Evolutionary conservation across 2,113 vertebrate species (phyloP).

Genomic region (Oreochromis spilurus): DNA sequence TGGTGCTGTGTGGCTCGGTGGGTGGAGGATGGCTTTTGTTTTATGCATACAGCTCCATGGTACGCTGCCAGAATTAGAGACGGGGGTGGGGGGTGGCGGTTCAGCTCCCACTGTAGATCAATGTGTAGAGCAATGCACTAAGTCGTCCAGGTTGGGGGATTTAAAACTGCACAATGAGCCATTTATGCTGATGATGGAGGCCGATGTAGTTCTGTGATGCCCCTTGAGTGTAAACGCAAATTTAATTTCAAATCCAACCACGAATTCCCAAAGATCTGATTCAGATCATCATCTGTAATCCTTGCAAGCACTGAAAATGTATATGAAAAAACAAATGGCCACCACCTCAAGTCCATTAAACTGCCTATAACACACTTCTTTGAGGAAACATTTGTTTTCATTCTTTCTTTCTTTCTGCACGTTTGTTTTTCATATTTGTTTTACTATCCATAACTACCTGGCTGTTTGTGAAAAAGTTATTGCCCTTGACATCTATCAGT

Average conservation of each 20-base stretch:
- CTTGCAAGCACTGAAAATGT: neutral
- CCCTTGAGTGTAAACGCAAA: neutral
- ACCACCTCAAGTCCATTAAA: fast-evolving
- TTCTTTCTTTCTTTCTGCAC: neutral
- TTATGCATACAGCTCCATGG: neutral
- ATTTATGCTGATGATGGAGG: neutral
- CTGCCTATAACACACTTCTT: neutral
- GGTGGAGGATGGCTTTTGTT: neutral
- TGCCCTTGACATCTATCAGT: fast-evolving
- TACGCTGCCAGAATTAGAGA: neutral
- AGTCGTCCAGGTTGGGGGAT: slow-evolving; percentile 26
- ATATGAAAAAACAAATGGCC: neutral
- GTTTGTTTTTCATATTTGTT: neutral
- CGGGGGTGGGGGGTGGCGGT: neutral
- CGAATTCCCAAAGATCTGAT: neutral
- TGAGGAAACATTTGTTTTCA: neutral
- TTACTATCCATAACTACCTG: neutral
- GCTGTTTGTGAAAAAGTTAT: neutral
- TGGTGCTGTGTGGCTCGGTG: neutral
- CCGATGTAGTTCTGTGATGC: neutral
- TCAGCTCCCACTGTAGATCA: slow-evolving; percentile 4
- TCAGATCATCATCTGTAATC: neutral
- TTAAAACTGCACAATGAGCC: slow-evolving; percentile 15
- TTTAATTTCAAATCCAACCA: neutral
- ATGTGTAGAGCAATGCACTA: neutral